Evolutionary conservation across 37 sponge, comb jelly and placozoan genomes (phyloP).

Genomic region (Dysidea cf. avara): DNA sequence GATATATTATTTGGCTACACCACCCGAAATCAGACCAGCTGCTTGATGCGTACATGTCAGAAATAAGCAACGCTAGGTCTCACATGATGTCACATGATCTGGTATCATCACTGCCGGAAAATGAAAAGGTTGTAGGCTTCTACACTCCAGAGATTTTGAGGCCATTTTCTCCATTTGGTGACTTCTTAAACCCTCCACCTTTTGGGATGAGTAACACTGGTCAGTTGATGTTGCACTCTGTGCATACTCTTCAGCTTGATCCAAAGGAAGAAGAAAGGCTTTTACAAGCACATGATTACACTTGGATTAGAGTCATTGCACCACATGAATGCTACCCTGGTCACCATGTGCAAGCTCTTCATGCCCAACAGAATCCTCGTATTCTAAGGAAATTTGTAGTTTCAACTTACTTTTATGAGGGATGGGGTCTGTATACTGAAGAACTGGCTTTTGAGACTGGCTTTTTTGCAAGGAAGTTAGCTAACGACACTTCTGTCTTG

Average conservation of each 20-base stretch:
- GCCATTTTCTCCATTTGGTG: constrained; percentile 65
- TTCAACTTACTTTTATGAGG: constrained; percentile 56
- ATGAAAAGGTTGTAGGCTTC: constrained; percentile 50
- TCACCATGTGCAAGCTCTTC: constrained; percentile 56
- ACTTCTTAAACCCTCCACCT: constrained; percentile 58
- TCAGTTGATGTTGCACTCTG: constrained; percentile 59
- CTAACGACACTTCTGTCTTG: constrained; percentile 4
- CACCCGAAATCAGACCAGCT: constrained; percentile 38
- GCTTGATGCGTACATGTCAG: constrained; percentile 39
- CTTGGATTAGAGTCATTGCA: constrained; percentile 55
- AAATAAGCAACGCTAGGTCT: constrained; percentile 33
- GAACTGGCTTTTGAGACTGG: constrained; percentile 62
- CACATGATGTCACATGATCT: constrained; percentile 39
- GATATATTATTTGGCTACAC: constrained; percentile 10
- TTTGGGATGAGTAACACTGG: constrained; percentile 38
- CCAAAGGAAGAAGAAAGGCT: constrained; percentile 24
- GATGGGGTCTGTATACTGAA: constrained; percentile 69
- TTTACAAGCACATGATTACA: constrained; percentile 49
- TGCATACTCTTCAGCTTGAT: constrained; percentile 12
- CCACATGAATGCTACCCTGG: constrained; percentile 73
- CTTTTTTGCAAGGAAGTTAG: constrained; percentile 33
- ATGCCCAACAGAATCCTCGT: constrained; percentile 45
- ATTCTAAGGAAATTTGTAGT: constrained; percentile 40
- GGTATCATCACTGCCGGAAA: constrained; percentile 28
- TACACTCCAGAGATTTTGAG: constrained; percentile 41